A percentile compares a stretch with the other conserved stretches of the same genome.
These are phyloP conservation scores for Scaptomyza pallida DNA, from an alignment of 1,140 invertebrate genomes.

Conservation along the genomic window DNA sequence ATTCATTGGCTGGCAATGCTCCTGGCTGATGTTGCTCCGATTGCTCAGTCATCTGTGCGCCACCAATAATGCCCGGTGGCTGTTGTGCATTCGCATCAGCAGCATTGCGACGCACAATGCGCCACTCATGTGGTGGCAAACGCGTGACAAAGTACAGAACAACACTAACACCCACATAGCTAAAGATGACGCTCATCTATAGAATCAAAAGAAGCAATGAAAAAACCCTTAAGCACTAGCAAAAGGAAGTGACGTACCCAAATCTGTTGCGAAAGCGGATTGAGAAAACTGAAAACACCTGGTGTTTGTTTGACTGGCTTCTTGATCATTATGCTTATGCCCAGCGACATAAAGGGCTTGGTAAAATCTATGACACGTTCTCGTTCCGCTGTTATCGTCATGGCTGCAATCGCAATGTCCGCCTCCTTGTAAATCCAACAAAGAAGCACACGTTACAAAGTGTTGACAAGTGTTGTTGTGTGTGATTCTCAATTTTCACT, in stretches of 20 bases:
- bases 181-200: slow-evolving; percentile 95
- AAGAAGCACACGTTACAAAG: slow-evolving; percentile 19
- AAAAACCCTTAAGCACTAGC: neutral
- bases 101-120: slow-evolving; percentile 85
- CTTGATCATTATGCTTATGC: slow-evolving; percentile 98
- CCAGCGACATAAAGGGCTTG: slow-evolving; percentile 98
- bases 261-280: slow-evolving; percentile 97
- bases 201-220: slow-evolving; percentile 12
- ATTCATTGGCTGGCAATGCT: slow-evolving; percentile 89
- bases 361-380: slow-evolving; percentile 98
- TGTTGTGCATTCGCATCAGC: slow-evolving; percentile 56
- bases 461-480: slow-evolving; percentile 17
- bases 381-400: slow-evolving; percentile 96
- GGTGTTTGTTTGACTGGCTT: slow-evolving; percentile 96
- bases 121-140: slow-evolving; percentile 98
- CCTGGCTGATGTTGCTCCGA: slow-evolving; percentile 29
- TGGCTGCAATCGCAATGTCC: slow-evolving; percentile 96
- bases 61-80: slow-evolving; percentile 74
- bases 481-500: slow-evolving; percentile 75
- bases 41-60: slow-evolving; percentile 32
- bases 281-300: slow-evolving; percentile 98
- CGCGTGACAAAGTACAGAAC: slow-evolving; percentile 97
- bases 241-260: slow-evolving; percentile 88
- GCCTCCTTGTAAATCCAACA: slow-evolving; percentile 90
- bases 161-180: slow-evolving; percentile 97